Conservation (phyloP, 1,140 invertebrate genomes). For the Heliconius himera region DNA sequence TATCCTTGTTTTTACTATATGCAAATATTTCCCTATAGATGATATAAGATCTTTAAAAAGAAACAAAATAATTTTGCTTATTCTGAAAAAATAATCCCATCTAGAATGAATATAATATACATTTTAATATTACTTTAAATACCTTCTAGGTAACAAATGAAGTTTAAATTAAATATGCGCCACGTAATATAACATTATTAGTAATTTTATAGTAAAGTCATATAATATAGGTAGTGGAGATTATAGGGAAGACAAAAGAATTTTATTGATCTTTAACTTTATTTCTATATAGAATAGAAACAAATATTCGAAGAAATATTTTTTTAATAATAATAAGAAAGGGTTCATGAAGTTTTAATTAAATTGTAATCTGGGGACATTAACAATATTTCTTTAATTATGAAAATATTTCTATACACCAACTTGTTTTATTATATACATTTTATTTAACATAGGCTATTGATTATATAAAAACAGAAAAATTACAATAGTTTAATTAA, state of each 20-base stretch:
- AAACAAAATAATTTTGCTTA: no score
- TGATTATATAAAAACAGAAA: neutral
- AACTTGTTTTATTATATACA: neutral
- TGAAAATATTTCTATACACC: neutral
- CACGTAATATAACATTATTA: neutral
- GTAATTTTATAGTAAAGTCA: neutral
- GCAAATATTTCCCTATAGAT: neutral
- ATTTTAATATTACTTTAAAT: conserved; percentile 5
- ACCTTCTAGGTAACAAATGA: neutral
- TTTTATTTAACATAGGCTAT: neutral
- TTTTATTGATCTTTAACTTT: no score
- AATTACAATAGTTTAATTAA: neutral
- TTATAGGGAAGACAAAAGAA: conserved; percentile 1
- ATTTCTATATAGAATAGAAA: no score
- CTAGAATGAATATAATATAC: neutral
- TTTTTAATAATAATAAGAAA: neutral
- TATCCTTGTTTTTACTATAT: neutral
- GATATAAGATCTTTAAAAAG: no score
- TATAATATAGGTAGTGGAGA: neutral
- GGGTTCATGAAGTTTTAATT: neutral
- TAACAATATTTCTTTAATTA: neutral
- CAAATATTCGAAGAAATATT: neutral
- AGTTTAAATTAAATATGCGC: neutral
- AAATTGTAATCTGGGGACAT: no score
- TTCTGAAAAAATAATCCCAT: no score